A percentile compares a stretch with the other conserved stretches of the same genome.
phyloP scores from a whole-genome alignment of 2,797 vertebrate species.

The Hoplostethus mediterraneus region DNA sequence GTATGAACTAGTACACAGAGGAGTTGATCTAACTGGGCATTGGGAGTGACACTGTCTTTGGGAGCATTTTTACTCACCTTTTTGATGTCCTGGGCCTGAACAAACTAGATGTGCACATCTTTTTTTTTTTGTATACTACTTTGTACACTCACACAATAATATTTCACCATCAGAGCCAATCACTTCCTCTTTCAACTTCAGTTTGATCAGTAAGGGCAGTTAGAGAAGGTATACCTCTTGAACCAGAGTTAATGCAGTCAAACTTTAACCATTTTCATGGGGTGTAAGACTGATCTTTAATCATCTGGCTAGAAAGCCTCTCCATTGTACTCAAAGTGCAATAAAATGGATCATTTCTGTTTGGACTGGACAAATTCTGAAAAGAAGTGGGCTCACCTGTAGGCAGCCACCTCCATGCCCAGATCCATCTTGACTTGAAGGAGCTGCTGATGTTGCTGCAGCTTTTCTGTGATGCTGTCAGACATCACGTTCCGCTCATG shows the following conservation, averaged over 20 bases:
- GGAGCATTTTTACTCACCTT: no score
- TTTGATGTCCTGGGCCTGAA: no score
- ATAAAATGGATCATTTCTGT: neutral
- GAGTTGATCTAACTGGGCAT: conserved; percentile 51
- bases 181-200: neutral
- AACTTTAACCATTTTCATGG: neutral
- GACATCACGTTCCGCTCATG: conserved; percentile 89
- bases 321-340: neutral
- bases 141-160: neutral
- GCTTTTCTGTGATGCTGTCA: conserved; percentile 85
- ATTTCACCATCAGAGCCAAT: neutral
- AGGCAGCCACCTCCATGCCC: conserved; percentile 93
- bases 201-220: neutral
- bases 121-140: neutral
- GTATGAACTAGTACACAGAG: neutral
- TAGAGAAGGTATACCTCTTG: neutral
- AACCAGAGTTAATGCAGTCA: neutral
- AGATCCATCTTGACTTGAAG: conserved; percentile 93
- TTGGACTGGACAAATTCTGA: neutral
- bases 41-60: no score
- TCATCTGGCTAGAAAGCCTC: neutral
- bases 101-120: no score
- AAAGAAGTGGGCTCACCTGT: conserved; percentile 86
- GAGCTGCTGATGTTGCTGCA: conserved; percentile 92
- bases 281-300: neutral